Evolutionary conservation across 2,888 invertebrate genomes (phyloP).

Genomic region (Acrobasis consociella): DNA sequence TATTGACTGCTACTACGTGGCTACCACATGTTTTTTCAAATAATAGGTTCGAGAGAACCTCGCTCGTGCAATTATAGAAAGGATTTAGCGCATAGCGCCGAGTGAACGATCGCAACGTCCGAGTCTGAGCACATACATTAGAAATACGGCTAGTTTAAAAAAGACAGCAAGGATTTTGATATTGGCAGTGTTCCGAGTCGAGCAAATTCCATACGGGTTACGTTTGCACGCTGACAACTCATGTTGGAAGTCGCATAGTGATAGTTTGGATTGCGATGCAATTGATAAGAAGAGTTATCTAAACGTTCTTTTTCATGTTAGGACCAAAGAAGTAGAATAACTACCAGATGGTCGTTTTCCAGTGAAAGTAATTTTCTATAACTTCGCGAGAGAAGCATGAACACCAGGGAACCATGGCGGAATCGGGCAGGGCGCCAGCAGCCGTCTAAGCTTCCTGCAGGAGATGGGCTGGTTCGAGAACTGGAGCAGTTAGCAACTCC

Average conservation of each 20-base stretch:
- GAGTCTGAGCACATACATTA: conserved; percentile 28
- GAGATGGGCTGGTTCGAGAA: too few species aligned
- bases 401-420: too few species aligned
- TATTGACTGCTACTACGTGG: too few species aligned
- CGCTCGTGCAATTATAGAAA: conserved; percentile 11
- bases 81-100: not conserved
- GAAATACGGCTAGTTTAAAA: conserved; percentile 40
- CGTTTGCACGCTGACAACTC: conserved; percentile 43
- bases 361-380: too few species aligned
- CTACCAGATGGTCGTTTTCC: too few species aligned
- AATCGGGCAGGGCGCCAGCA: too few species aligned
- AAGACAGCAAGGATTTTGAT: conserved; percentile 32
- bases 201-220: conserved; percentile 43
- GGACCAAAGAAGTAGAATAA: too few species aligned
- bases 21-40: not conserved
- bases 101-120: conserved; percentile 6
- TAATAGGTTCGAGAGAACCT: not conserved
- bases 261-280: not conserved
- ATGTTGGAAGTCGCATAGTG: conserved; percentile 9
- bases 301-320: not conserved
- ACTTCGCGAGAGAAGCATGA: too few species aligned
- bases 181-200: conserved; percentile 62
- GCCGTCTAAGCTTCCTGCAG: too few species aligned
- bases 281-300: not conserved
- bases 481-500: too few species aligned